Percentiles rank a stretch among this genome's conserved stretches.
Evolutionary conservation across 2,888 invertebrate species (phyloP).

Genomic region (Drosophila melanosoma): DNA sequence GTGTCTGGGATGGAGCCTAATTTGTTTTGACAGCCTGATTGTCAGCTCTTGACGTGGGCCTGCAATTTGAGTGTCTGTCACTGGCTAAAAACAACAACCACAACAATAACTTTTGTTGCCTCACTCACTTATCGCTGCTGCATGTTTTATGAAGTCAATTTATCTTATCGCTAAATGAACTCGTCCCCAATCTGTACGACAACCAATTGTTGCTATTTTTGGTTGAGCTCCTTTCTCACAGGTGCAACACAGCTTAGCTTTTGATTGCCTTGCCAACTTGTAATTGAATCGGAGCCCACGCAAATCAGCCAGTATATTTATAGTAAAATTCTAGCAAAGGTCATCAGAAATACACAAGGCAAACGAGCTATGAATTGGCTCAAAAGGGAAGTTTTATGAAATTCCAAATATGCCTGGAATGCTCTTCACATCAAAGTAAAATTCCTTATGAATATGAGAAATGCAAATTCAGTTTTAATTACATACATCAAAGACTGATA

Average conservation of each 20-base stretch:
- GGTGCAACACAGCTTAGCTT: slow-evolving; percentile 22
- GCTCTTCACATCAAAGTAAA: neutral
- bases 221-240: slow-evolving; percentile 3
- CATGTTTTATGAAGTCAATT: slow-evolving; percentile 59
- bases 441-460: neutral
- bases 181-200: slow-evolving; percentile 44
- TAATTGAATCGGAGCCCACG: slow-evolving; percentile 9
- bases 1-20: slow-evolving; percentile 42
- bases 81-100: slow-evolving; percentile 10
- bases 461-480: neutral
- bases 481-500: neutral
- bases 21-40: slow-evolving; percentile 74
- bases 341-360: no score
- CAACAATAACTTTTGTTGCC: neutral
- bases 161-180: slow-evolving; percentile 67
- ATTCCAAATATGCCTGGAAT: neutral
- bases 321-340: slow-evolving; percentile 15
- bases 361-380: no score
- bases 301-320: slow-evolving; percentile 3
- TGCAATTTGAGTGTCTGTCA: slow-evolving; percentile 41
- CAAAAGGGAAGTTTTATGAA: neutral
- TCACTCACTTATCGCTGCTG: slow-evolving; percentile 23
- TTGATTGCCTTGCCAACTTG: neutral
- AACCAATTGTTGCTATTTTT: slow-evolving; percentile 70
- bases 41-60: slow-evolving; percentile 55